Conservation (phyloP, 1,140 invertebrate species). For the Lasioglossum baleicum region DNA sequence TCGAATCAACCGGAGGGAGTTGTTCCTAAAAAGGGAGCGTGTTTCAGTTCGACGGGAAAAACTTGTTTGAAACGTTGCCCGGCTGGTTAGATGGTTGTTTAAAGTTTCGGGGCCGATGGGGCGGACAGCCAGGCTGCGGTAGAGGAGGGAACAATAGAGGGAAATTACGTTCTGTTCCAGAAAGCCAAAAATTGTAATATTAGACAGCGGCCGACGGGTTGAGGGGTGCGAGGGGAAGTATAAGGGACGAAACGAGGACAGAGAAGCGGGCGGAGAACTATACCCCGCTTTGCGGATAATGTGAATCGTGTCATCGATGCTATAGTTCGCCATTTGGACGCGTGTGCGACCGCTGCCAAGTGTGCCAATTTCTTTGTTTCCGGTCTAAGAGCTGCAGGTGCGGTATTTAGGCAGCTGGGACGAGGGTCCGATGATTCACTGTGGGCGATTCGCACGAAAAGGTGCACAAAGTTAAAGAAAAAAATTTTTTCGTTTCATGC, state of each 20-base stretch:
- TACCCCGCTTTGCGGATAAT: not conserved
- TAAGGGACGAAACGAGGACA: not conserved
- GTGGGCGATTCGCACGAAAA: too few species aligned
- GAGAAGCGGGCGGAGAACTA: too few species aligned
- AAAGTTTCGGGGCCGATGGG: not conserved
- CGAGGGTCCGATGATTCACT: too few species aligned
- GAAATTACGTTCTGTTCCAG: not conserved
- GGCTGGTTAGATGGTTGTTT: not conserved
- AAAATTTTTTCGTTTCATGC: too few species aligned
- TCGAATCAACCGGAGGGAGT: not conserved
- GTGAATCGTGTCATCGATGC: not conserved
- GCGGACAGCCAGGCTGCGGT: not conserved
- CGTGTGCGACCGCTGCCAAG: too few species aligned
- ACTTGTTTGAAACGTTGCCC: not conserved
- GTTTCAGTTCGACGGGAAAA: not conserved
- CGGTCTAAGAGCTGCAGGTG: too few species aligned
- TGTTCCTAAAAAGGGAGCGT: too few species aligned
- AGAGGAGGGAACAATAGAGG: not conserved
- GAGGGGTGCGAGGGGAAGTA: not conserved
- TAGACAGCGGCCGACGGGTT: not conserved
- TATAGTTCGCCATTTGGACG: too few species aligned
- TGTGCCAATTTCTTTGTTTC: too few species aligned
- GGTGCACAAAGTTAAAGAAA: too few species aligned
- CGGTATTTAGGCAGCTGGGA: too few species aligned
- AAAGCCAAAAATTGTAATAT: not conserved